Base-by-base conservation (phyloP, 2,113 vertebrate species). In the Fregata magnificens region DNA sequence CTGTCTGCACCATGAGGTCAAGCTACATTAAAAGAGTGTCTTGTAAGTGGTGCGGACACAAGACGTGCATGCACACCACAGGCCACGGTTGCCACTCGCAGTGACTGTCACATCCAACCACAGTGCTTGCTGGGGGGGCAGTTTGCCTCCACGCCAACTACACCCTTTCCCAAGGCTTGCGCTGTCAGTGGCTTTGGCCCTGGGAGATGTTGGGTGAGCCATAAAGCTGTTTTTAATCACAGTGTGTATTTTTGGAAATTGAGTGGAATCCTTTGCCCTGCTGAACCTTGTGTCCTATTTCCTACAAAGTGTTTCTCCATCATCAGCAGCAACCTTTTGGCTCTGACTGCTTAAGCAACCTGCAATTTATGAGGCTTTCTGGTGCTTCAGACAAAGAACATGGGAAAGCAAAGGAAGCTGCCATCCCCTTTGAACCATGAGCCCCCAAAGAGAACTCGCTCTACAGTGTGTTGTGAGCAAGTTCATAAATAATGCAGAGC, bases 181-280 rank as follows among this genome's bases (percentile, higher is more conserved):
- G 2, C 45, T 88, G 26, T 10, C 66, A 21, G 31, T 61, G 32
- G 32, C 79, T 77, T 79, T 69, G 83, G 73, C 65, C 42, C 67
- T 45, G 52, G 38, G 78, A 72, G 49, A 26, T 62, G 53, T 11
- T 0, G 10, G 32, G 66, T 34, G 61, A 94, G 28, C 47, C 59
- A 18, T 74, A 63, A 93, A 89, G 62, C 56, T 85, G 65, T 2
- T 85, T 89, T 78, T 74, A 91, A 92, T 96, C 92, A 67, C 62
- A 42, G 25, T 3, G 36, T 79, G 29, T 86, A 86, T 92, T 96
- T 97, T 65, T 78, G 76, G 67, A 84, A 74, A 95, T 76, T 38
- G 66, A 94, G 65, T 70, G 50, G 79, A 90, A 83, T 76, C 70
- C 59, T 93, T 91, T 91, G 69, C 82, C 72, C 45, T 74, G 79